Evolutionary conservation across 2,888 invertebrate species (phyloP).

Genomic region (Parthenolecanium corni): DNA sequence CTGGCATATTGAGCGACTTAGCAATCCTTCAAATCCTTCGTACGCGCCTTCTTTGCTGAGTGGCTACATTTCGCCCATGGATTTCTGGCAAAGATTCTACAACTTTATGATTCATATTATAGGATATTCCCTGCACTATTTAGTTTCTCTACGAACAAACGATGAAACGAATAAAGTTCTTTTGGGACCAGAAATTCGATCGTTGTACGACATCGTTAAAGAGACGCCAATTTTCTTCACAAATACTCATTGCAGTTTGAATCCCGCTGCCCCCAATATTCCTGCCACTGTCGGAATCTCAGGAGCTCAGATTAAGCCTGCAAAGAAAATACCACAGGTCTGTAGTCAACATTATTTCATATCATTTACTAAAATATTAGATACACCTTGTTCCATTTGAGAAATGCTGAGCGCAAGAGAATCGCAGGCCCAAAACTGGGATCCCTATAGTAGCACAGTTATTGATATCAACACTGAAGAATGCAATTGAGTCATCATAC

Average conservation of each 20-base stretch:
- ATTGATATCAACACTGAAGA: no score
- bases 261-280: neutral
- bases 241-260: neutral
- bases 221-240: slow-evolving; percentile 12
- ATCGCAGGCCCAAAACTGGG: no score
- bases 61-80: neutral
- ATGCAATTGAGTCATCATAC: no score
- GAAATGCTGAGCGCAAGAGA: no score
- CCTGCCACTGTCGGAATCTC: slow-evolving; percentile 9
- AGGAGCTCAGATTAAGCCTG: slow-evolving; percentile 6
- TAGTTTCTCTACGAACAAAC: neutral
- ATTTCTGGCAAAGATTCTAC: neutral
- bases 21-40: slow-evolving; percentile 32
- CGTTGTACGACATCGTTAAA: neutral
- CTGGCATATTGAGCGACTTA: slow-evolving; percentile 32
- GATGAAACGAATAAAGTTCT: neutral
- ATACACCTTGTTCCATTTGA: no score
- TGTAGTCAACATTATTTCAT: no score
- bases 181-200: neutral
- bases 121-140: neutral
- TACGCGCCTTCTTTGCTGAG: slow-evolving; percentile 35
- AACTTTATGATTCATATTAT: neutral
- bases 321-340: neutral
- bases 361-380: no score
- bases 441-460: no score